These are phyloP conservation scores for Drosophila biarmipes DNA, from an alignment of 1,140 invertebrate species.

Conservation along the genomic window DNA sequence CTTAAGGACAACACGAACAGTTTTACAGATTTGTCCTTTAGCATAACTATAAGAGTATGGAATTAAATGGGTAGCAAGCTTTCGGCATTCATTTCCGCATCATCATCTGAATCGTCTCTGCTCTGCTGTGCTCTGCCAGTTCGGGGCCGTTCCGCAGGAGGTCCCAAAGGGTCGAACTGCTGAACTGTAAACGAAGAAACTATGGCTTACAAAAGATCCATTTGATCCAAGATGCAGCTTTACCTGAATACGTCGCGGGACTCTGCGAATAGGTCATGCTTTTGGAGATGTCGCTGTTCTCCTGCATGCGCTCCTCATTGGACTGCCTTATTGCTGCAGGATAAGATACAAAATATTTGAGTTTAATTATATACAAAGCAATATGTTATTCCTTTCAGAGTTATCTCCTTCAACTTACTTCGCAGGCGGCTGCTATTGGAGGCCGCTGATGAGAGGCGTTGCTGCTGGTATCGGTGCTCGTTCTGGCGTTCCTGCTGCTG, in stretches of 20 bases:
- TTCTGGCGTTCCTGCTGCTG: conserved; percentile 69
- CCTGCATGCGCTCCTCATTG: conserved; percentile 55
- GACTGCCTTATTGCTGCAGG: conserved; percentile 36
- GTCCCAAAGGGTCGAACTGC: conserved; percentile 90
- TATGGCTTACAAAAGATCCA: background rate
- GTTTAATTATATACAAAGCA: background rate
- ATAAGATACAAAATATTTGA: background rate
- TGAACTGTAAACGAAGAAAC: conserved; percentile 6
- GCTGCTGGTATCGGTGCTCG: conserved; percentile 90
- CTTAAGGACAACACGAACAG: too few relatives aligned
- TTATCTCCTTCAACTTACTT: conserved; percentile 54
- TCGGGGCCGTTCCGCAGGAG: conserved; percentile 90
- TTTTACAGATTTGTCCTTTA: background rate
- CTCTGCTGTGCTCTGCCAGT: conserved; percentile 87
- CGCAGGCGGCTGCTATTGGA: conserved; percentile 73
- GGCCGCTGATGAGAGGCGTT: conserved; percentile 86
- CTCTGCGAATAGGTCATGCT: conserved; percentile 6
- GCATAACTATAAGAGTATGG: background rate
- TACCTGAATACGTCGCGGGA: conserved; percentile 3
- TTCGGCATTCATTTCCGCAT: conserved; percentile 91
- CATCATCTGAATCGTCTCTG: conserved; percentile 93
- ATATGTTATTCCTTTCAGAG: background rate
- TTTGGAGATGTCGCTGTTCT: conserved; percentile 48
- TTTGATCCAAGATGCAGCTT: background rate
- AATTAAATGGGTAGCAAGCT: conserved; percentile 89